Conservation (phyloP, 2,888 invertebrate species). For the Dryococelus australis region DNA sequence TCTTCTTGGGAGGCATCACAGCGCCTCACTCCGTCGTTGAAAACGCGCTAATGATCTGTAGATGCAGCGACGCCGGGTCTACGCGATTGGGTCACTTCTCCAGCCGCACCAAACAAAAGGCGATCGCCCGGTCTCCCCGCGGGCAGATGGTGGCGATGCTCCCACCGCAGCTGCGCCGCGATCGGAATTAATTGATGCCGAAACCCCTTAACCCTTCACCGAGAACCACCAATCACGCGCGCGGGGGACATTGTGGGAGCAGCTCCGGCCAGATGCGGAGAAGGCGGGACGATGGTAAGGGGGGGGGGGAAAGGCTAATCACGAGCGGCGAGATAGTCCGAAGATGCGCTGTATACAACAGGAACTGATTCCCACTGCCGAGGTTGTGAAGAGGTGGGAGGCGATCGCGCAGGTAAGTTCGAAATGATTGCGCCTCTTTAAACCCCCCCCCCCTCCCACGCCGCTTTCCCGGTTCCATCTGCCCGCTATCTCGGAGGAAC, state of each 20-base stretch:
- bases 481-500: background rate
- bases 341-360: background rate
- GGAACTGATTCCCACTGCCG: slow-evolving; percentile 19
- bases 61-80: no score
- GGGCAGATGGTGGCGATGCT: background rate
- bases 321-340: background rate
- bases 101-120: no score
- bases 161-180: slow-evolving; percentile 19
- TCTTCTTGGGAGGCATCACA: no score
- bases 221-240: slow-evolving; percentile 34
- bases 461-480: no score
- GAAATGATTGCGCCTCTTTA: background rate
- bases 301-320: background rate
- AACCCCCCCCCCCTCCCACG: no score
- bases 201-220: slow-evolving; percentile 32
- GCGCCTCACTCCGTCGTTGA: no score
- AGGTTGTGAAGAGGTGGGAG: background rate
- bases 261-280: background rate
- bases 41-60: no score
- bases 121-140: no score
- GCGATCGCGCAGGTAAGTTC: background rate
- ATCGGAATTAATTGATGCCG: slow-evolving; percentile 36
- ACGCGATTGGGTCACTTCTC: background rate
- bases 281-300: background rate
- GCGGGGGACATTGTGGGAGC: background rate